Percentiles rank a stretch among this genome's conserved stretches.
phyloP scores from a whole-genome alignment of 2,113 vertebrate genomes.

The Melanerpes aurifrons region DNA sequence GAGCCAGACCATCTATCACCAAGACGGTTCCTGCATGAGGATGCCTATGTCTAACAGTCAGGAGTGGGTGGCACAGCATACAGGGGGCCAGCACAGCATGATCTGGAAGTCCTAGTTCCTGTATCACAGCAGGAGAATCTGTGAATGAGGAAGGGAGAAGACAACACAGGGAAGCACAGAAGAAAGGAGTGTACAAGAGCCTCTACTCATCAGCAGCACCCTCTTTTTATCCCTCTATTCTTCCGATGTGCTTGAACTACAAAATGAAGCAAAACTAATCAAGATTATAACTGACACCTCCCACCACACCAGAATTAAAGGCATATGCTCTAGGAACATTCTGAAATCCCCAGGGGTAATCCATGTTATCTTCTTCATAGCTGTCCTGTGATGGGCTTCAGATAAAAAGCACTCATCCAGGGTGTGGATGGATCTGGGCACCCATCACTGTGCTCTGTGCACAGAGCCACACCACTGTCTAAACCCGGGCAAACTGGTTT shows the following conservation, averaged over 20 bases:
- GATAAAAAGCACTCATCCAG: not conserved
- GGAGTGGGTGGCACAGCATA: not conserved
- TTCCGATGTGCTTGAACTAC: not conserved
- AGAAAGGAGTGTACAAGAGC: not conserved
- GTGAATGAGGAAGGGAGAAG: not conserved
- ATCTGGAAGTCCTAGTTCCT: slow-evolving; percentile 39
- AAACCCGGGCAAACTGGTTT: not conserved
- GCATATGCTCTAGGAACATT: not conserved
- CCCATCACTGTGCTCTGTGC: not conserved
- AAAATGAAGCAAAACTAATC: not conserved
- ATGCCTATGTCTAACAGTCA: not conserved
- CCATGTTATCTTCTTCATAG: not conserved
- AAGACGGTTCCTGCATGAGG: not conserved
- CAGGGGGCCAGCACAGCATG: not conserved
- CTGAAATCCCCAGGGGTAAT: not conserved
- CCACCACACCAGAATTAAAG: not conserved
- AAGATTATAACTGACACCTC: not conserved
- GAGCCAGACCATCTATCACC: not conserved
- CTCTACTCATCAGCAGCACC: not conserved
- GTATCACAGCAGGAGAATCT: not conserved
- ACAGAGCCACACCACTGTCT: not conserved
- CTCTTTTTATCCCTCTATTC: not conserved
- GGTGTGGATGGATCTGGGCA: not conserved
- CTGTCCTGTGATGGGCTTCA: not conserved
- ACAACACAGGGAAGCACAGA: not conserved